Evolutionary conservation across 1,140 invertebrate genomes (phyloP).

Genomic region (Phymastichus coffea): DNA sequence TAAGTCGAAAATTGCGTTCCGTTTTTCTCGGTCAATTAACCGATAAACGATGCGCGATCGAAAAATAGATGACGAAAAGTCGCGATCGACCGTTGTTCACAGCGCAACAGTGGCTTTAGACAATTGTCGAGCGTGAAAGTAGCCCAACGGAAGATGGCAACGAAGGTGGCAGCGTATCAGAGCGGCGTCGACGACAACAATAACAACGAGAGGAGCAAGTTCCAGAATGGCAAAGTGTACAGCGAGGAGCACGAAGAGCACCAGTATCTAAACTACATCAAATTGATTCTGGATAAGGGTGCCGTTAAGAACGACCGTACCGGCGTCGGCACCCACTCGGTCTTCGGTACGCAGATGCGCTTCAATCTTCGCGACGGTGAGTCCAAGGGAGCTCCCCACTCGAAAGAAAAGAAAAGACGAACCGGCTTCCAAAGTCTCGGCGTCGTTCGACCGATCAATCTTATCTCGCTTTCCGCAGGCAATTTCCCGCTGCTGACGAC

Average conservation of each 20-base stretch:
- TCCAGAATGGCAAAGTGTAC: constrained; percentile 10
- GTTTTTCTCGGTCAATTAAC: no score
- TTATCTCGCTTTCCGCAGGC: constrained; percentile 44
- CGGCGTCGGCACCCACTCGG: constrained; percentile 86
- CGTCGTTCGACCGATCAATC: not conserved
- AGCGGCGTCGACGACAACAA: not conserved
- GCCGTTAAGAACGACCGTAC: constrained; percentile 78
- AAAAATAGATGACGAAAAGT: no score
- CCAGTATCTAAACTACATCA: constrained; percentile 61
- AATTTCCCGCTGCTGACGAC: constrained; percentile 93
- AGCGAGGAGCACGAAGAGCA: constrained; percentile 45
- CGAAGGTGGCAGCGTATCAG: not conserved
- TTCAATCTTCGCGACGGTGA: constrained; percentile 75
- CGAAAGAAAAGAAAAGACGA: no score
- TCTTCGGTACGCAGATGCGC: constrained; percentile 92
- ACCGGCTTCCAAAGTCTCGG: not conserved
- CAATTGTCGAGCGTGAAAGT: not conserved
- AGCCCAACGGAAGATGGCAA: constrained; percentile 1
- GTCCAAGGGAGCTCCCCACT: no score
- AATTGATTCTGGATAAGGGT: constrained; percentile 69
- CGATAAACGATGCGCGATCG: no score
- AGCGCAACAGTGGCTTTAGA: not conserved
- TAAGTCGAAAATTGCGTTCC: no score
- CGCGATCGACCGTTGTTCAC: no score
- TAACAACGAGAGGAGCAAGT: constrained; percentile 16